Evolutionary conservation across 2,888 invertebrate species (phyloP).

Genomic region (Idaea straminata): DNA sequence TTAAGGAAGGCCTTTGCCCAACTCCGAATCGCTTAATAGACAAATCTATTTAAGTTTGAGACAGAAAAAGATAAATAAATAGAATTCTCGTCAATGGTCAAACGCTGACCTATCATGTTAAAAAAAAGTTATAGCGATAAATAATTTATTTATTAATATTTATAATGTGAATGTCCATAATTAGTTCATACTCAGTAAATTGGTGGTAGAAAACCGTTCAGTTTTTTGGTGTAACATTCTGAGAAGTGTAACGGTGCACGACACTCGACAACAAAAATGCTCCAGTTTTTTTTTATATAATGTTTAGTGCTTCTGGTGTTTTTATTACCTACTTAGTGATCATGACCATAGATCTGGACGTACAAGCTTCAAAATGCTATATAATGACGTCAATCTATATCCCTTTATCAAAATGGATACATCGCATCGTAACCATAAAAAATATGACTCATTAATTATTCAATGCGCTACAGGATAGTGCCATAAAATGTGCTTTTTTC

Average conservation of each 20-base stretch:
- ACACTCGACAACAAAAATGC: conserved; percentile 53
- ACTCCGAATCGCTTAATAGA: too few relatives aligned
- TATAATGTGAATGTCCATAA: conserved; percentile 50
- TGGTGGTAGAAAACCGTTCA: conserved; percentile 54
- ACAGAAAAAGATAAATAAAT: too few relatives aligned
- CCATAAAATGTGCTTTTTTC: too few relatives aligned
- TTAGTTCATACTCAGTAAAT: conserved; percentile 22
- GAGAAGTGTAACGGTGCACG: conserved; percentile 64
- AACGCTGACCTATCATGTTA: too few relatives aligned
- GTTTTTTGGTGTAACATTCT: conserved; percentile 56
- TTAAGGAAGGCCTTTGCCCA: too few relatives aligned
- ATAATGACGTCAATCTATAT: background rate
- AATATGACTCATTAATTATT: background rate
- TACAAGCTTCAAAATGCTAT: conserved; percentile 32
- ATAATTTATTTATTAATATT: conserved; percentile 47
- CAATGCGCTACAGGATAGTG: background rate
- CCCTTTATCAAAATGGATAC: background rate
- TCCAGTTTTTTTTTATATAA: conserved; percentile 61
- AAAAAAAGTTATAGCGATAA: background rate
- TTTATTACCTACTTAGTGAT: conserved; percentile 53
- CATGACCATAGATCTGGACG: conserved; percentile 39
- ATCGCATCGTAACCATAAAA: background rate
- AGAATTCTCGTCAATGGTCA: too few relatives aligned
- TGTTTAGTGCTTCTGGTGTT: conserved; percentile 45
- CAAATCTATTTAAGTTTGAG: too few relatives aligned